Evolutionary conservation across 2,113 vertebrate species (phyloP), one percentile per base, ranked within the genome.

Genomic region (Rhynchopsitta pachyrhyncha): DNA sequence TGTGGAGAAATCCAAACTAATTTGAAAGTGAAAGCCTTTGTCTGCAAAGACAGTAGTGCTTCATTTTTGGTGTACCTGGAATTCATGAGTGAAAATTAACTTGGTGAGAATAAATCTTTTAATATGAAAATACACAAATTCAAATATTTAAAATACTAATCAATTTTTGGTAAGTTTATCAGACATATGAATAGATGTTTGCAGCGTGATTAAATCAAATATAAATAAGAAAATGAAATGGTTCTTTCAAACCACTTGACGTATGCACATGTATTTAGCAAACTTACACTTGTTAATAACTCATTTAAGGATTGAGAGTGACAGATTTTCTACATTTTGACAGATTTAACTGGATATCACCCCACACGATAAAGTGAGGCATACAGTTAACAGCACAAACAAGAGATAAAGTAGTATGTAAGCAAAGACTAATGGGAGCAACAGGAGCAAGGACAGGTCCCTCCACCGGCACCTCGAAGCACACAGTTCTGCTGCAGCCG

Each of bases 31-130:
- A 41, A 73, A 62, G 13, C 55, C 11, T 69, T 11, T 19, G 50
- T 31, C n/a, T 1, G 6, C 42, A 42, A 13, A 44, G 35, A 29
- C 2, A 0, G 35, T 0, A 3, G 20, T 5, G 14, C 5, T 24
- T 37, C 9, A 5, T 10, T 28, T 14, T 22, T 44, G 14, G 22
- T 1, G 18, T 20, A 37, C 18, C 18, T 53, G 18, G 17, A 64
- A 55, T 46, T 46, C 19, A 1, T 7, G 18, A 86, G 19, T 5
- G 29, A 8, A n/a, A 47, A 63, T 3, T 24, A 60, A 16, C 10
- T 4, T 4, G 44, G 57, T 18, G 33, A 46, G 13, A 68, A 25
- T 13, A 53, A 9, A 42, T 23, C 24, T 9, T 28, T 3, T 24
- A 14, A 12, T 3, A 31, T 5, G 27, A 25, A 71, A 70, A 12